phyloP scores from a whole-genome alignment of 2,797 vertebrate species.

The Micropoecilia bifurca region DNA sequence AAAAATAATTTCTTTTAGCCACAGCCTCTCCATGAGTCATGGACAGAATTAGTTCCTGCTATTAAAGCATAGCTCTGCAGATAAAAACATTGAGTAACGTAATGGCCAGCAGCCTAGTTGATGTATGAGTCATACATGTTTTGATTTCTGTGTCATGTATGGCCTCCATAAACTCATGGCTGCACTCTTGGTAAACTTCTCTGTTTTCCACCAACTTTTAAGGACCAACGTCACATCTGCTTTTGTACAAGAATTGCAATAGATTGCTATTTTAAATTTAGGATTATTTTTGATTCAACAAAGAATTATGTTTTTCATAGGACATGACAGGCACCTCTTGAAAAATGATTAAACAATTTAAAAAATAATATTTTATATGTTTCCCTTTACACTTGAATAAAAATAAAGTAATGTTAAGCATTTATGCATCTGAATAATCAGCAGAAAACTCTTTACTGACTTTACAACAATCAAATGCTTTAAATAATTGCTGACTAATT shows the following conservation, averaged over 20 bases:
- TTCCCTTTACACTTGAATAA: not conserved
- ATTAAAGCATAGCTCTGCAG: slow-evolving; percentile 1
- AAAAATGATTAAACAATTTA: not conserved
- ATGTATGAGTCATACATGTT: not conserved
- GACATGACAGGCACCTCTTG: not conserved
- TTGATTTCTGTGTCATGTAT: not conserved
- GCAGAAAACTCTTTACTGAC: not conserved
- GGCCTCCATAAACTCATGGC: not conserved
- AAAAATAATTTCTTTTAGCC: not conserved
- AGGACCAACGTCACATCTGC: not conserved
- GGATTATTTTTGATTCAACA: not conserved
- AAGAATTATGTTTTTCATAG: not conserved
- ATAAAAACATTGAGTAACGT: not conserved
- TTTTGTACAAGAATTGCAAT: not conserved
- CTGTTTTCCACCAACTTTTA: not conserved
- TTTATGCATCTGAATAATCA: not conserved
- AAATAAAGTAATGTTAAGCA: not conserved
- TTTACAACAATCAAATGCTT: not conserved
- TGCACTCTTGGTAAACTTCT: not conserved
- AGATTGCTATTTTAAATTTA: not conserved
- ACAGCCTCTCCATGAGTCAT: not conserved
- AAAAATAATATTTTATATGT: not conserved
- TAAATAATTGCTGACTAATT: not conserved
- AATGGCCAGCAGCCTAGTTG: not conserved
- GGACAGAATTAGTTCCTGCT: not conserved